Conservation (phyloP, 1,140 invertebrate genomes). For the Philotrypesis tridentata region DNA sequence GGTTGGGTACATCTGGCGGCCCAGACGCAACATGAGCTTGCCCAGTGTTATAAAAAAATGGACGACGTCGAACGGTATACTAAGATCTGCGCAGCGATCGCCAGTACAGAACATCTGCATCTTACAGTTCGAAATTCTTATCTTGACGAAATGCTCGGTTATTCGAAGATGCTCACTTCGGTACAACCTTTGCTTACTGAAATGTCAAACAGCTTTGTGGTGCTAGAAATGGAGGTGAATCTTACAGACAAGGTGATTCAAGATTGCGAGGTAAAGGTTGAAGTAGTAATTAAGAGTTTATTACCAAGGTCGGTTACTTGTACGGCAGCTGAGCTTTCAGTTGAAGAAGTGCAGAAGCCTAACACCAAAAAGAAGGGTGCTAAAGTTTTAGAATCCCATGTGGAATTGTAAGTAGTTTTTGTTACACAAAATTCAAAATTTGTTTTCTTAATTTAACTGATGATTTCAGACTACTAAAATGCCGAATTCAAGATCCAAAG, state of each 20-base stretch:
- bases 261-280: constrained; percentile 76
- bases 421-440: neutral
- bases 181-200: constrained; percentile 68
- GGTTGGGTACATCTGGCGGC: constrained; percentile 88
- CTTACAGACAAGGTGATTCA: constrained; percentile 75
- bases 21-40: constrained; percentile 88
- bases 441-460: constrained; percentile 2
- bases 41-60: constrained; percentile 87
- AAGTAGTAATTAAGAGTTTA: constrained; percentile 76
- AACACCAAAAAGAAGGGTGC: constrained; percentile 58
- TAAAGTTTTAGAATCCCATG: constrained; percentile 57
- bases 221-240: constrained; percentile 72
- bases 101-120: constrained; percentile 82
- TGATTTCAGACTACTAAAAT: constrained; percentile 67
- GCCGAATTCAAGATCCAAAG: constrained; percentile 76
- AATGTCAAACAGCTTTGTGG: constrained; percentile 69
- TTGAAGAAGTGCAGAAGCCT: constrained; percentile 69
- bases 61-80: constrained; percentile 83
- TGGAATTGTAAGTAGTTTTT: constrained; percentile 61
- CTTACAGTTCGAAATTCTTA: constrained; percentile 83
- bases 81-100: constrained; percentile 85
- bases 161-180: constrained; percentile 75
- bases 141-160: constrained; percentile 84
- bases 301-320: constrained; percentile 77
- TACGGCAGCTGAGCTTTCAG: constrained; percentile 72